Evolutionary conservation across 2,888 invertebrate species (phyloP).

Genomic region (Agrotis segetum): DNA sequence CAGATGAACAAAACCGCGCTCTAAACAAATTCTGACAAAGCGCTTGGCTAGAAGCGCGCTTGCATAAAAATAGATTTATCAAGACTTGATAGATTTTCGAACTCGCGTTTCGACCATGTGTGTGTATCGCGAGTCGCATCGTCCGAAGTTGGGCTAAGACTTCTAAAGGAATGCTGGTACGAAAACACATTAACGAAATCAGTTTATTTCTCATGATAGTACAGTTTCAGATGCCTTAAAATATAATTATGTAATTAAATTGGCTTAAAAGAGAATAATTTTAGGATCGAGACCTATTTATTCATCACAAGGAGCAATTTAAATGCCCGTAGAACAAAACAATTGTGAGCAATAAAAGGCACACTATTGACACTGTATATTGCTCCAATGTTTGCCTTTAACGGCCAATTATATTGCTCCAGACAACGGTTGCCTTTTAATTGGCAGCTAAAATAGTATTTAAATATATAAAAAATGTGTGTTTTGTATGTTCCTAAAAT

Average conservation of each 20-base stretch:
- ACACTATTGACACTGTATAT: neutral
- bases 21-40: too few species aligned
- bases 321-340: neutral
- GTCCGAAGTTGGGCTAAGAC: too few species aligned
- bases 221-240: conserved; percentile 24
- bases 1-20: too few species aligned
- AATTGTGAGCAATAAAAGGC: neutral
- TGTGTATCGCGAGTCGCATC: too few species aligned
- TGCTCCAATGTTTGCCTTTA: conserved; percentile 1
- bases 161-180: too few species aligned
- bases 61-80: too few species aligned
- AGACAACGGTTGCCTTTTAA: conserved; percentile 6
- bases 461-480: conserved; percentile 8
- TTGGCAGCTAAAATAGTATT: conserved; percentile 3
- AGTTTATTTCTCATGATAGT: conserved; percentile 8
- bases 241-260: conserved; percentile 7
- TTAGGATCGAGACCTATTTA: neutral
- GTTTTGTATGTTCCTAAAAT: conserved; percentile 53
- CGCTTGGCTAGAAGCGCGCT: too few species aligned
- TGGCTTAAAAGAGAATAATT: conserved; percentile 10
- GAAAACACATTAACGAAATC: neutral
- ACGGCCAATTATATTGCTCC: neutral
- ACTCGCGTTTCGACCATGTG: too few species aligned
- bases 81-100: too few species aligned
- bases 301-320: neutral